phyloP scores from a whole-genome alignment of 2,888 invertebrate genomes.

The Eulithis testata region DNA sequence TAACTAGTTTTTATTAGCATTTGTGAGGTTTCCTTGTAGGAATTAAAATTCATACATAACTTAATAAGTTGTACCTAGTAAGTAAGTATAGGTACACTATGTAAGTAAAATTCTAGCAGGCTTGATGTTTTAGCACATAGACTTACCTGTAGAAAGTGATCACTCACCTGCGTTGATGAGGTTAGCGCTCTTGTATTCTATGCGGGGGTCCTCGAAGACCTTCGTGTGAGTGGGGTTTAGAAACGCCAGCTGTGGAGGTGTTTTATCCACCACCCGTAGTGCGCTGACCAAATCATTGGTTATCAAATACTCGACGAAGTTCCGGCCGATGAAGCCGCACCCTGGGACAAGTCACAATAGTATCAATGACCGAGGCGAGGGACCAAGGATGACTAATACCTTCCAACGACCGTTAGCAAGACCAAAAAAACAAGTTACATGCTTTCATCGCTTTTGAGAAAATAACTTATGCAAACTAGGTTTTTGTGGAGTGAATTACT shows the following conservation, averaged over 20 bases:
- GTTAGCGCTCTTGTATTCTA: slow-evolving; percentile 96
- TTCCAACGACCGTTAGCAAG: slow-evolving; percentile 66
- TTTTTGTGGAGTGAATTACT: slow-evolving; percentile 8
- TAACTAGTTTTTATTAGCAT: not conserved
- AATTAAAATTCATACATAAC: not conserved
- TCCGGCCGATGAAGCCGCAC: slow-evolving; percentile 96
- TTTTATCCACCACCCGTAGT: slow-evolving; percentile 95
- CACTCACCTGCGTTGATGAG: slow-evolving; percentile 93
- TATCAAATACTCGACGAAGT: slow-evolving; percentile 92
- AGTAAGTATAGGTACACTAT: too few species aligned
- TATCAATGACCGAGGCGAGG: slow-evolving; percentile 45
- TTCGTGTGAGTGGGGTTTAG: slow-evolving; percentile 89
- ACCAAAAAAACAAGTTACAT: slow-evolving; percentile 49
- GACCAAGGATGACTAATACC: slow-evolving; percentile 74
- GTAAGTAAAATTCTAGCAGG: not conserved
- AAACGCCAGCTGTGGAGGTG: slow-evolving; percentile 97
- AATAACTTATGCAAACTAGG: slow-evolving; percentile 4
- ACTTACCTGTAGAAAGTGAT: not conserved
- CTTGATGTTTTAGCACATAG: not conserved
- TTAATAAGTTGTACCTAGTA: not conserved
- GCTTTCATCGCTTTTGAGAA: slow-evolving; percentile 6
- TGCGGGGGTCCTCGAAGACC: slow-evolving; percentile 89
- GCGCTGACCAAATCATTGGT: slow-evolving; percentile 89
- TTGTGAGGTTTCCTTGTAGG: slow-evolving; percentile 2
- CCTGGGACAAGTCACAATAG: slow-evolving; percentile 84